Evolutionary conservation across 2,797 vertebrate genomes (phyloP).

Genomic region (Anguilla obscura): DNA sequence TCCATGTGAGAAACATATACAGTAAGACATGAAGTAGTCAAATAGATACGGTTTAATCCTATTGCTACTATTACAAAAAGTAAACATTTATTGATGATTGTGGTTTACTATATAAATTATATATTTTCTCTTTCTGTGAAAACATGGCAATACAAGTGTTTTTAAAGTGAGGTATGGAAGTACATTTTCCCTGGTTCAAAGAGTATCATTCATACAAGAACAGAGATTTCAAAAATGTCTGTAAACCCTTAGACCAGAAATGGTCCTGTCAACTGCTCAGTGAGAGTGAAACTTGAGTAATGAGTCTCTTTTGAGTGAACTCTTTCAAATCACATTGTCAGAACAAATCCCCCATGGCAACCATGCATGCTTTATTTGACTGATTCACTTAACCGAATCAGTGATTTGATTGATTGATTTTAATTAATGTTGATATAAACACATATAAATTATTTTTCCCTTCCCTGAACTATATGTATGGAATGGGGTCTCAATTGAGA

Average conservation of each 20-base stretch:
- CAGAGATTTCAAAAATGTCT: conserved; percentile 20
- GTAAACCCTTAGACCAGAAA: conserved; percentile 19
- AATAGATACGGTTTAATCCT: not conserved
- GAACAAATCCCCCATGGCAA: conserved; percentile 18
- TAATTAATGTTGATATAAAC: conserved; percentile 26
- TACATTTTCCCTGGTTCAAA: conserved; percentile 6
- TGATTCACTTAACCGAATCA: conserved; percentile 24
- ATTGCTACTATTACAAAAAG: not conserved
- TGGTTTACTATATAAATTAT: not conserved
- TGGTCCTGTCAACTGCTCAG: conserved; percentile 24
- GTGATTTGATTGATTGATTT: conserved; percentile 27
- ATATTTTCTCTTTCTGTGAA: not conserved
- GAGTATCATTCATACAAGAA: conserved; percentile 16
- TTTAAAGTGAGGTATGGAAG: conserved; percentile 3
- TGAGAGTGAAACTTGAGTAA: conserved; percentile 26
- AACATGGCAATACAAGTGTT: not conserved
- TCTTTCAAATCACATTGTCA: conserved; percentile 27
- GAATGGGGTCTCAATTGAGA: not conserved
- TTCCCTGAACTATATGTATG: conserved; percentile 5
- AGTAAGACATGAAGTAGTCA: not conserved
- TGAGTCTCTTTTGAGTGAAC: conserved; percentile 23
- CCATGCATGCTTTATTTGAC: conserved; percentile 22
- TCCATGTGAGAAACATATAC: not conserved
- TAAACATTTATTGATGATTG: not conserved
- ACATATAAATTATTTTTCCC: conserved; percentile 13